Percentiles rank a stretch among this genome's conserved stretches.
Evolutionary conservation across 37 sponge, comb jelly and placozoan genomes (phyloP).

Genomic region (Spongilla lacustris): DNA sequence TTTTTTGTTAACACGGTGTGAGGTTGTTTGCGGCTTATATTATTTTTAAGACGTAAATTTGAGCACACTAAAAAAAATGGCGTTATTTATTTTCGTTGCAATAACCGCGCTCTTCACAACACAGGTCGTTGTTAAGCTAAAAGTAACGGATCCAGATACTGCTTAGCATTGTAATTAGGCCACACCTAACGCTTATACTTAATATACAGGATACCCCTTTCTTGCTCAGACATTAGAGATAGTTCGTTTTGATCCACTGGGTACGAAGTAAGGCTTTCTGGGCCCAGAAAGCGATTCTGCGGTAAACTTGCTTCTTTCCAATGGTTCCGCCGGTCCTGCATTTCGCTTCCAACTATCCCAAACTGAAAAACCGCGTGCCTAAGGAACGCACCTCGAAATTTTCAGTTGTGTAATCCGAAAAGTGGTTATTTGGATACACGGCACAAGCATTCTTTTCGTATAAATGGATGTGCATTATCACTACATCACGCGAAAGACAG

Average conservation of each 20-base stretch:
- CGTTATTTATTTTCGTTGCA: background rate
- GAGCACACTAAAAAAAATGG: background rate
- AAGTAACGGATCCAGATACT: background rate
- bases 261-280: background rate
- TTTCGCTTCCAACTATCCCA: background rate
- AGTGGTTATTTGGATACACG: background rate
- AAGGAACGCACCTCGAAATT: background rate
- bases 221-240: background rate
- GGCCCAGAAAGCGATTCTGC: background rate
- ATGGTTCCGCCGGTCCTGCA: background rate
- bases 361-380: background rate
- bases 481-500: too few species aligned
- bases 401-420: background rate
- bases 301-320: background rate
- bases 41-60: background rate
- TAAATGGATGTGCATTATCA: too few species aligned
- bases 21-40: too few species aligned
- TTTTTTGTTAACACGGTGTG: too few species aligned
- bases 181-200: background rate
- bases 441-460: too few species aligned
- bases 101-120: background rate
- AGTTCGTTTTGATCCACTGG: background rate
- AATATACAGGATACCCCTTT: constrained; percentile 1
- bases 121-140: background rate
- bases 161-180: background rate